A percentile compares a stretch with the other conserved stretches of the same genome.
phyloP scores from a whole-genome alignment of 2,797 vertebrate species.

The Philypnodon macrostomus region DNA sequence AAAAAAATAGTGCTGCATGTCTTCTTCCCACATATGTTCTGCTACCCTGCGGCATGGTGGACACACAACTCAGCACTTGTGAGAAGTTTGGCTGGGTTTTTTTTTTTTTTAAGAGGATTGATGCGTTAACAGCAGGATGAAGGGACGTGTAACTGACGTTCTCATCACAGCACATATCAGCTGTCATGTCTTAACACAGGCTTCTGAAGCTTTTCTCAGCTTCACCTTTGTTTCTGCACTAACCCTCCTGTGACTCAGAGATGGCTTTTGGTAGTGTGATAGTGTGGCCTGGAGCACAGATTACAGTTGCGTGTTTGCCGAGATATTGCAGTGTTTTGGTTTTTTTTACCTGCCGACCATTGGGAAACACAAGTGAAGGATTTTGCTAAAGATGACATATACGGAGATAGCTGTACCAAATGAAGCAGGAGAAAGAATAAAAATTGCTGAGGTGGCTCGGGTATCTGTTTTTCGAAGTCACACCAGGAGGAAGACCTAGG shows the following conservation, averaged over 20 bases:
- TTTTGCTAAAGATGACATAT: too few relatives aligned
- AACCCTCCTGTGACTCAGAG: conserved; percentile 33
- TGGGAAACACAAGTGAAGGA: conserved; percentile 20
- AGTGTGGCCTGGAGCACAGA: conserved; percentile 27
- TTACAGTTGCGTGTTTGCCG: conserved; percentile 33
- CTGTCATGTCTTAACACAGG: conserved; percentile 20
- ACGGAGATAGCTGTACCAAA: too few relatives aligned
- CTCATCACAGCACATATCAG: conserved; percentile 11
- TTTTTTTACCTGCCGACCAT: conserved; percentile 19
- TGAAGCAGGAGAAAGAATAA: too few relatives aligned
- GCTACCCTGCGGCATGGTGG: conserved; percentile 2
- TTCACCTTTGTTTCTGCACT: conserved; percentile 26
- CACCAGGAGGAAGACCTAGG: too few relatives aligned
- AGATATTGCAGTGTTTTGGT: conserved; percentile 21
- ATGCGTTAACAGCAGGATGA: conserved; percentile 2
- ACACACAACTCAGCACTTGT: not conserved
- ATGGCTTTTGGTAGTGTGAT: conserved; percentile 27
- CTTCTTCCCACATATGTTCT: conserved; percentile 6
- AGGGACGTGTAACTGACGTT: conserved; percentile 11
- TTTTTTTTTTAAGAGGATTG: not conserved
- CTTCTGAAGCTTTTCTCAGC: conserved; percentile 10
- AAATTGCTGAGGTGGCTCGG: conserved; percentile 6
- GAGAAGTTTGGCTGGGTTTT: not conserved
- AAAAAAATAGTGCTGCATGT: not conserved
- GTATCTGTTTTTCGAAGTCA: too few relatives aligned